Percentiles rank a stretch among this genome's conserved stretches.
Evolutionary conservation across 2,113 vertebrate genomes (phyloP).

Genomic region (Maccullochella peelii): DNA sequence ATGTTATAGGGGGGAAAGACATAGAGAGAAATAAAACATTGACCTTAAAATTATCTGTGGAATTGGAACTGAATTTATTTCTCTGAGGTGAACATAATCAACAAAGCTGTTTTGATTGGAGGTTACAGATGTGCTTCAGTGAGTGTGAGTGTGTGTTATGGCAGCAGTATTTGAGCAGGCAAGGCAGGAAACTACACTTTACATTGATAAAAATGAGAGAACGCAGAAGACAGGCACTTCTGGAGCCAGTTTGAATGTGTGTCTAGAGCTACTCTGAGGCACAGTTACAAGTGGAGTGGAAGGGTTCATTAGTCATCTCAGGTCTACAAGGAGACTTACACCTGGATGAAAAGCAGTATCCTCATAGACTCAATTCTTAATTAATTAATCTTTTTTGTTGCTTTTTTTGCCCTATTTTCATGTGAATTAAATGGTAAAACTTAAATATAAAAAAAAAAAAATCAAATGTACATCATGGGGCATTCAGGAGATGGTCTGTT

Average conservation of each 20-base stretch:
- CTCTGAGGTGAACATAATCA: conserved; percentile 5
- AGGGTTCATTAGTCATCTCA: conserved; percentile 45
- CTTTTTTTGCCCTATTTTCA: no score
- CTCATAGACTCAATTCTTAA: no score
- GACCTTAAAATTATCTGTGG: conserved; percentile 2
- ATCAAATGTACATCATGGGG: background rate
- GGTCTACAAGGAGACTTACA: conserved; percentile 1
- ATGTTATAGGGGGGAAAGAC: background rate
- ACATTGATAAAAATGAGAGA: conserved; percentile 35
- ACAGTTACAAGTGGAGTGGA: conserved; percentile 22
- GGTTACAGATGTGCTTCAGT: background rate
- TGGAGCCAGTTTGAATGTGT: conserved; percentile 33
- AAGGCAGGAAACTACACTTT: conserved; percentile 2
- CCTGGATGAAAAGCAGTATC: background rate
- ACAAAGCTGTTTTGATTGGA: conserved; percentile 24
- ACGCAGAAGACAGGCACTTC: conserved; percentile 12
- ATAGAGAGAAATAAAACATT: conserved; percentile 11
- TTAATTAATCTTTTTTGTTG: no score
- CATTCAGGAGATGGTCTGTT: background rate
- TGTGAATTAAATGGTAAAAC: background rate
- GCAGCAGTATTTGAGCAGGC: background rate
- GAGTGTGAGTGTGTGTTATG: background rate
- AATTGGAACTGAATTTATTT: conserved; percentile 4
- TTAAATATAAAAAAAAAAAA: background rate
- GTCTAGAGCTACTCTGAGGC: conserved; percentile 13